Base-by-base conservation (phyloP, 1,140 invertebrate genomes). In the Pararge aegeria region DNA sequence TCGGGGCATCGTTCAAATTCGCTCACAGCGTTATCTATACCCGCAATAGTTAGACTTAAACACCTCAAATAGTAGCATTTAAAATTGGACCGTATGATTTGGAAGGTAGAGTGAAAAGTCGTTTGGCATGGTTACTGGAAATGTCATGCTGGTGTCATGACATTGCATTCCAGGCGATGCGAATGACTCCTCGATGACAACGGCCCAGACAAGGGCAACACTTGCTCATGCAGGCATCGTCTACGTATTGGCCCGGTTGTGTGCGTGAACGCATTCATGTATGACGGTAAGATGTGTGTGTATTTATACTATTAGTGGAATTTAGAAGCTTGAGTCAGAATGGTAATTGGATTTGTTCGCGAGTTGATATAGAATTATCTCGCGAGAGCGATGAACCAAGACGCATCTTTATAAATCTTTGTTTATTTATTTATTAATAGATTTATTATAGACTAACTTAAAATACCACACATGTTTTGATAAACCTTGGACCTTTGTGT, bases 141-240 rank as follows among this genome's bases (percentile, higher is more conserved):
- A 70, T 76, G 67, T 77, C 67, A 73, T 51, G 60, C 58, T 52
- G 53, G 78, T 82, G 81, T 80, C 80, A 79, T 77, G 83, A 85
- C 82, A 87, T 87, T 86, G 83, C 83, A 89, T 87, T 80, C 80
- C 80, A 73, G 70, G 64, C 75, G 73, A 73, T 83, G 85, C 83
- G 80, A 88, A 87, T 83, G 81, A 87, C 85, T 85, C 69, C 54
- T 60, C 66, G 75, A 81, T 85, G 85, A 87, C 83, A 88, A 81
- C 78, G 83, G 56, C 86, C n/a, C 86, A 87, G 86, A 89, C 86
- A 89, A 89, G 86, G 86, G 79, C 83, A 86, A 56, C 64, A 73
- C 69, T 78, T 75, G 80, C 66, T 64, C 66, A 77, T 75, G 68
- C 75, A 66, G 64, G 70, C 68, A 72, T 73, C 69, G 67, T 64